phyloP scores from a whole-genome alignment of 2,797 vertebrate species.

The Coccyzus lansbergi region DNA sequence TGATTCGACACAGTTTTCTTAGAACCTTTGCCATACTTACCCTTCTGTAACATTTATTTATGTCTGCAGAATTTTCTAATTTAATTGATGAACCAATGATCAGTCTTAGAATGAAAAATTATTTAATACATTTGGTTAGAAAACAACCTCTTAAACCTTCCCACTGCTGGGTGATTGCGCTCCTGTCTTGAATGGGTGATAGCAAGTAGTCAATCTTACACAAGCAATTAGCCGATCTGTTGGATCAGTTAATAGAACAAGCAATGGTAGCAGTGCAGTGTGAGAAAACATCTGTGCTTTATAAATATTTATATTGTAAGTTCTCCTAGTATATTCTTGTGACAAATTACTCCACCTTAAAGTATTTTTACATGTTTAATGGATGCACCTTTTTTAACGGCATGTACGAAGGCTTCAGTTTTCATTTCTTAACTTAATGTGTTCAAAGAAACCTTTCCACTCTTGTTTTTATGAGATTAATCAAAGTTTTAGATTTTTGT shows the following conservation, averaged over 20 bases:
- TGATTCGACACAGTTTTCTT: not conserved
- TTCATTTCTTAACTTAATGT: not conserved
- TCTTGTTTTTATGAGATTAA: not conserved
- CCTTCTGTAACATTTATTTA: not conserved
- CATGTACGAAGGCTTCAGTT: not conserved
- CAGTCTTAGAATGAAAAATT: not conserved
- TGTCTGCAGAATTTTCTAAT: not conserved
- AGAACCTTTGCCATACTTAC: not conserved
- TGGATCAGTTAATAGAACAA: slow-evolving; percentile 76
- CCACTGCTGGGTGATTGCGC: fast-evolving
- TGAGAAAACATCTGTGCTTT: slow-evolving; percentile 79
- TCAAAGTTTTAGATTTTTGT: not conserved
- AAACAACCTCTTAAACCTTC: not conserved
- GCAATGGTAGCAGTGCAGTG: slow-evolving; percentile 49
- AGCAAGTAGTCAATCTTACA: slow-evolving; percentile 16
- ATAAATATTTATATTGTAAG: slow-evolving; percentile 80
- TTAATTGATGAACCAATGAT: not conserved
- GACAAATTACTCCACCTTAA: slow-evolving; percentile 32
- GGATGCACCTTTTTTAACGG: not conserved
- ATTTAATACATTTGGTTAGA: not conserved
- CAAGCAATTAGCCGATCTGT: slow-evolving; percentile 53
- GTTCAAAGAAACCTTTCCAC: not conserved
- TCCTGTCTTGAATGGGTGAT: slow-evolving; percentile 14
- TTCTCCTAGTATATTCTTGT: slow-evolving; percentile 4
- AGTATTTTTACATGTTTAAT: slow-evolving; percentile 21